Evolutionary conservation across 2,888 invertebrate genomes (phyloP), one percentile per base, ranked within the genome.

Genomic region (Boloria euphrosyne): DNA sequence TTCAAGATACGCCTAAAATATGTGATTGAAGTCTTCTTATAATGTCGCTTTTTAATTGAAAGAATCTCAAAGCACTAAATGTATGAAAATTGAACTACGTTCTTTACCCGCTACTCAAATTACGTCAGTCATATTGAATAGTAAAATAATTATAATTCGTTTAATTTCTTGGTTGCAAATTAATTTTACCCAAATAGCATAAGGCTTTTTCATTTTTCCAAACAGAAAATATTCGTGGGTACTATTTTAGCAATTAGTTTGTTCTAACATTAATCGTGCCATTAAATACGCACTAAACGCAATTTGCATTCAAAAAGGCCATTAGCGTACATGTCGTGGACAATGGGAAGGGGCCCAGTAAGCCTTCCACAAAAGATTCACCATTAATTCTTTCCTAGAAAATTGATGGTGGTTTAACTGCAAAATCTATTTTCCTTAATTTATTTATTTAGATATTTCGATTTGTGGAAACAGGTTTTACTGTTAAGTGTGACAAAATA

Each of bases 191-290:
- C 7, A 10, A 38, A 38, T 10, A 38, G 10, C 31, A 38, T 38
- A 38, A 38, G 7, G 10, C 2, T 38, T 2, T 38, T 14, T 59
- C 13, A 43, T n/a, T 54, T 62, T 62, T 31, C 17, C 53, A 27
- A 17, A 22, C 51, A 7, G 10, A 7, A 38, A 13, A 49, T 50
- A 44, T 38, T 38, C 31, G 22, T 44, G n/a, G 62, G 52, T 73
- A 69, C 64, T 64, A 61, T 63, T 66, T 62, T 43, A 73, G 71
- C 77, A 69, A 76, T 75, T 81, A 74, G 75, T 75, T 78, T 70
- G 66, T 66, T 72, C 72, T 74, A 73, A 73, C 71, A 77, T 76
- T 82, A 81, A 81, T 79, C 77, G 74, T 68, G 69, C 78, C 74
- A 80, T 79, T 75, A 80, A 79, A 73, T 70, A 71, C 71, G 74